Conservation (phyloP, 1,140 invertebrate genomes). For the Pseudomyrmex pallidus region DNA sequence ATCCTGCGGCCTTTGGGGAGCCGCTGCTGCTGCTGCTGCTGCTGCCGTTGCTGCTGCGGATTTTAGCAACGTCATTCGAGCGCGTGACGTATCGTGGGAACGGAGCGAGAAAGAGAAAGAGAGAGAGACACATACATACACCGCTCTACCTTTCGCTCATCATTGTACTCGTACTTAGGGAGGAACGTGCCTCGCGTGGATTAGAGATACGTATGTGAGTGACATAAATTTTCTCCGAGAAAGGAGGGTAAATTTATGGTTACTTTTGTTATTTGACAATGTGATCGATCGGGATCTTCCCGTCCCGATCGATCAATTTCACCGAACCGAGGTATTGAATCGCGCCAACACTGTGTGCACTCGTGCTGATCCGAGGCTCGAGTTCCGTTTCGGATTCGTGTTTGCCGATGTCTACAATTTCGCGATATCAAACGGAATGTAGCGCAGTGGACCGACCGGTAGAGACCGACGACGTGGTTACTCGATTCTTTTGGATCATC, state of each 20-base stretch:
- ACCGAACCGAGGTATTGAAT: background rate
- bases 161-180: slow-evolving; percentile 37
- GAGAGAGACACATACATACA: slow-evolving; percentile 19
- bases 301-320: background rate
- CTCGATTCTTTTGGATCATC: slow-evolving; percentile 28
- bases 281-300: background rate
- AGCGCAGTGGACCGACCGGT: slow-evolving; percentile 15
- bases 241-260: slow-evolving; percentile 10
- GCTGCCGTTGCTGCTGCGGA: slow-evolving; percentile 60
- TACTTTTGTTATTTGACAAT: background rate
- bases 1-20: slow-evolving; percentile 66
- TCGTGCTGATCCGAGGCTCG: background rate
- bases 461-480: slow-evolving; percentile 3
- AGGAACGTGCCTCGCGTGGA: slow-evolving; percentile 54
- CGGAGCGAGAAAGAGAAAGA: slow-evolving; percentile 53
- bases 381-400: background rate
- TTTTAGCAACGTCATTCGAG: slow-evolving; percentile 77
- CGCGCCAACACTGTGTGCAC: background rate
- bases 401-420: slow-evolving; percentile 38
- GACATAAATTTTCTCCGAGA: slow-evolving; percentile 3
- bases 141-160: slow-evolving; percentile 62
- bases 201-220: slow-evolving; percentile 52
- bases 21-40: slow-evolving; percentile 36
- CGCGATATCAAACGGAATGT: slow-evolving; percentile 40
- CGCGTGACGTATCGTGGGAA: slow-evolving; percentile 80